Evolutionary conservation across 2,888 invertebrate species (phyloP).

Genomic region (Drosophila neotestacea): DNA sequence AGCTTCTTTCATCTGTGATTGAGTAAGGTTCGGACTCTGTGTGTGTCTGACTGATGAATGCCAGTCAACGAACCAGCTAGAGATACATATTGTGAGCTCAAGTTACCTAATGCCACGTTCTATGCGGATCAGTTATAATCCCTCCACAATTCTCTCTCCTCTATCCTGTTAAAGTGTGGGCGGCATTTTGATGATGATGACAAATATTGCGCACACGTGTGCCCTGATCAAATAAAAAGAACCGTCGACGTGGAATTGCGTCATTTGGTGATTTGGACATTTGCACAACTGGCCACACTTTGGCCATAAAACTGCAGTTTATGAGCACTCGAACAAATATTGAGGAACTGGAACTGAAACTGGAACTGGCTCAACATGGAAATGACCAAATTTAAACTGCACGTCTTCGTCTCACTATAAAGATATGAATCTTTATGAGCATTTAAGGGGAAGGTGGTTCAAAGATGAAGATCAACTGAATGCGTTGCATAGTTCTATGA

Average conservation of each 20-base stretch:
- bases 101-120: slow-evolving; percentile 62
- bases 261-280: slow-evolving; percentile 47
- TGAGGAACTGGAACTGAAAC: slow-evolving; percentile 43
- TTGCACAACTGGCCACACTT: slow-evolving; percentile 50
- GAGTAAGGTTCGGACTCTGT: slow-evolving; percentile 57
- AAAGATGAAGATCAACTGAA: slow-evolving; percentile 9
- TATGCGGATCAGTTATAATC: slow-evolving; percentile 42
- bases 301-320: slow-evolving; percentile 69
- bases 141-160: not conserved
- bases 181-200: slow-evolving; percentile 61
- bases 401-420: slow-evolving; percentile 59
- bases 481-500: slow-evolving; percentile 57
- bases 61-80: slow-evolving; percentile 60
- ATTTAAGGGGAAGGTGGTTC: slow-evolving; percentile 22
- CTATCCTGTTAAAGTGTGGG: slow-evolving; percentile 52
- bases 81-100: slow-evolving; percentile 39
- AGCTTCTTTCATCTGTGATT: slow-evolving; percentile 55
- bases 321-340: slow-evolving; percentile 38
- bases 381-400: slow-evolving; percentile 59
- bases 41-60: slow-evolving; percentile 57
- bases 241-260: slow-evolving; percentile 43
- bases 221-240: slow-evolving; percentile 48
- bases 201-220: slow-evolving; percentile 68
- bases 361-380: slow-evolving; percentile 40
- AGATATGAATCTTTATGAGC: slow-evolving; percentile 58